Conservation (phyloP, 1,140 invertebrate species). For the Drosophila willistoni region DNA sequence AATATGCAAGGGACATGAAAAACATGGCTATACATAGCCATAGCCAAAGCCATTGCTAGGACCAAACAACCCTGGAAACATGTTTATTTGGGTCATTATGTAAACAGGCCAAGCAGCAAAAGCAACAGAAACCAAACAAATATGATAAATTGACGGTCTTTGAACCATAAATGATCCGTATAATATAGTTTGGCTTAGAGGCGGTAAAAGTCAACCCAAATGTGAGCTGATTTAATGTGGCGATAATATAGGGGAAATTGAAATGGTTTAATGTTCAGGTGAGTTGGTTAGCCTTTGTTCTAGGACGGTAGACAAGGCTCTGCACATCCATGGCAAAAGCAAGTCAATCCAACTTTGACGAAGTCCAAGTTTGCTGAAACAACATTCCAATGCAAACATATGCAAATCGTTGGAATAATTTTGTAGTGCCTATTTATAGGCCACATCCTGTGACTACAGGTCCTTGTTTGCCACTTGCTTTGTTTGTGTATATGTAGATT, state of each 20-base stretch:
- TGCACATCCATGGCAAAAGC: background rate
- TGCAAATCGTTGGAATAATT: slow-evolving; percentile 57
- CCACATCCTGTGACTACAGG: background rate
- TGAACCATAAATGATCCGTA: slow-evolving; percentile 52
- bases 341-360: background rate
- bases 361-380: slow-evolving; percentile 13
- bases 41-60: slow-evolving; percentile 3
- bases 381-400: slow-evolving; percentile 48
- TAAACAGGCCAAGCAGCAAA: slow-evolving; percentile 34
- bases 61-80: slow-evolving; percentile 23
- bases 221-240: slow-evolving; percentile 30
- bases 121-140: slow-evolving; percentile 17
- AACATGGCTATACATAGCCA: slow-evolving; percentile 13
- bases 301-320: background rate
- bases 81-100: slow-evolving; percentile 68
- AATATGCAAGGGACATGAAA: slow-evolving; percentile 51
- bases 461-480: background rate
- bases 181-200: slow-evolving; percentile 38
- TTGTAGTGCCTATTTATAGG: slow-evolving; percentile 49
- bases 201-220: slow-evolving; percentile 30
- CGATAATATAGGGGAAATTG: slow-evolving; percentile 34
- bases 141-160: slow-evolving; percentile 66
- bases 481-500: slow-evolving; percentile 21
- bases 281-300: background rate
- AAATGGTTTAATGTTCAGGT: slow-evolving; percentile 30